Evolutionary conservation across 2,888 invertebrate species (phyloP).

Genomic region (Sylvicola fuscatus): DNA sequence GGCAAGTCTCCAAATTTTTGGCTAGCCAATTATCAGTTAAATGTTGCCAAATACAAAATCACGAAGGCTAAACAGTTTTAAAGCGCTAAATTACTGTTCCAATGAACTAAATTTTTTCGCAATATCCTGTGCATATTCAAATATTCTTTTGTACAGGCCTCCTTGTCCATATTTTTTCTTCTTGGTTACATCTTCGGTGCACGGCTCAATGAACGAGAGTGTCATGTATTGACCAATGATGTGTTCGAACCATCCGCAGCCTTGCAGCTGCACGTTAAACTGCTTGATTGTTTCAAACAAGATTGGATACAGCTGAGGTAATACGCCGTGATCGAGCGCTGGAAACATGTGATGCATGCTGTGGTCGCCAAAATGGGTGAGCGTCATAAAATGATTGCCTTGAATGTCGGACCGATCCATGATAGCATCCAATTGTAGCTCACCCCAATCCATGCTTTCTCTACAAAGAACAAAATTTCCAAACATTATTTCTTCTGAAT

Average conservation of each 20-base stretch:
- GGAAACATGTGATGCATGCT: conserved; percentile 63
- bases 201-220: conserved; percentile 27
- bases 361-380: conserved; percentile 61
- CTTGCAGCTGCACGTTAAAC: conserved; percentile 19
- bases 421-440: conserved; percentile 52
- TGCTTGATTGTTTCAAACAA: conserved; percentile 20
- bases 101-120: too few relatives aligned
- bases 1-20: too few relatives aligned
- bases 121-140: too few relatives aligned
- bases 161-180: not conserved
- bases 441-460: conserved; percentile 47
- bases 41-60: too few relatives aligned
- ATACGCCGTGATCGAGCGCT: conserved; percentile 52
- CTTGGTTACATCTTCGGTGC: conserved; percentile 10
- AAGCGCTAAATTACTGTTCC: too few relatives aligned
- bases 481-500: not conserved
- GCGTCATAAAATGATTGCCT: conserved; percentile 41
- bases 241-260: conserved; percentile 35
- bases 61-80: too few relatives aligned
- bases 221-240: conserved; percentile 45
- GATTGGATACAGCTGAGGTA: conserved; percentile 41
- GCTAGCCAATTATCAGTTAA: too few relatives aligned
- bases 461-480: conserved; percentile 7
- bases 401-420: conserved; percentile 48
- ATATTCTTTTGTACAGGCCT: too few relatives aligned